A percentile compares a stretch with the other conserved stretches of the same genome.
Conservation (phyloP, 2,888 invertebrate genomes). For the Furcula furcula region DNA sequence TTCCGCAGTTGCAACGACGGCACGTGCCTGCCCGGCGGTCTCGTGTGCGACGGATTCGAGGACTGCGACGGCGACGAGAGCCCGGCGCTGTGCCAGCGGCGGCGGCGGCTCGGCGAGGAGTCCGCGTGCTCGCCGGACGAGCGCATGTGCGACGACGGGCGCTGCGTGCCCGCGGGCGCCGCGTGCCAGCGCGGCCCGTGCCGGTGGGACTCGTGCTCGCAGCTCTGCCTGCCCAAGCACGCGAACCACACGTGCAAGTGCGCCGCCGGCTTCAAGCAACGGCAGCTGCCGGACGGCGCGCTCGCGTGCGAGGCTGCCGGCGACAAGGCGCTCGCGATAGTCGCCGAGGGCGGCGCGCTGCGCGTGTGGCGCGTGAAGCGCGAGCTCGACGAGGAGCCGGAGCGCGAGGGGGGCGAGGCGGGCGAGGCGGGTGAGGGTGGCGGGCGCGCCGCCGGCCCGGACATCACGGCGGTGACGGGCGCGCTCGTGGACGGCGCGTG, state of each 20-base stretch:
- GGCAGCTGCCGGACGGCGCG: conserved; percentile 55
- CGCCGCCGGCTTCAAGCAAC: conserved; percentile 83
- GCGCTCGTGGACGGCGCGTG: conserved; percentile 45
- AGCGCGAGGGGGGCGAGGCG: no score
- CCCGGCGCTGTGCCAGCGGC: conserved; percentile 17
- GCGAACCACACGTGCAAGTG: conserved; percentile 79
- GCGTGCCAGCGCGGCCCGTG: conserved; percentile 55
- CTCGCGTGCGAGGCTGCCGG: conserved; percentile 81
- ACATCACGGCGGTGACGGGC: conserved; percentile 44
- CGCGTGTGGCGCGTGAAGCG: conserved; percentile 83
- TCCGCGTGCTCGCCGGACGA: conserved; percentile 49
- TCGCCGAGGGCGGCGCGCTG: conserved; percentile 84
- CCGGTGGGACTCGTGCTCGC: conserved; percentile 89
- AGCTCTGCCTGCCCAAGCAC: conserved; percentile 84
- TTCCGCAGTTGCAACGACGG: conserved; percentile 70
- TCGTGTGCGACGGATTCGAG: conserved; percentile 86
- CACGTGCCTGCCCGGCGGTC: conserved; percentile 85
- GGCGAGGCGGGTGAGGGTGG: background rate
- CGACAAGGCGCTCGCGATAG: conserved; percentile 83
- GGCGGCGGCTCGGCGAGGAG: conserved; percentile 28
- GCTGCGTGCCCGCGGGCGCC: conserved; percentile 50
- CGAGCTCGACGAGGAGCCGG: conserved; percentile 35
- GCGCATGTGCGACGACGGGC: conserved; percentile 55
- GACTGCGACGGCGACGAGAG: conserved; percentile 83
- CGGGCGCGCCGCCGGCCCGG: conserved; percentile 28